These are phyloP conservation scores for Dallia pectoralis DNA, from an alignment of 2,797 vertebrate species.

Conservation along the genomic window DNA sequence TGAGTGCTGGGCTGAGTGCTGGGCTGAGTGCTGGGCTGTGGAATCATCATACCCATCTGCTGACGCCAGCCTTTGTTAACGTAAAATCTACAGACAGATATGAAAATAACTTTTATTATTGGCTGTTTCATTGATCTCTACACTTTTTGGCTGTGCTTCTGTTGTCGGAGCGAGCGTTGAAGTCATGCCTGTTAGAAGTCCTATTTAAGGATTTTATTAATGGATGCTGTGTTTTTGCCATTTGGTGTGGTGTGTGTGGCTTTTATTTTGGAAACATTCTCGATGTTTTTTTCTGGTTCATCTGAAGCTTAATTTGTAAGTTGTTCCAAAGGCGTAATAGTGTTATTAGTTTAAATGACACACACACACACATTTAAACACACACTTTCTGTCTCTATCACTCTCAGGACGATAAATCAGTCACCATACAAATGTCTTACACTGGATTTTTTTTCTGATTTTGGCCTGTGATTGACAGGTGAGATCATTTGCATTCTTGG, in stretches of 20 bases:
- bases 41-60: too few species aligned
- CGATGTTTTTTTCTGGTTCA: conserved; percentile 30
- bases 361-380: neutral
- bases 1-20: neutral
- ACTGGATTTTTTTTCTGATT: conserved; percentile 43
- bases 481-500: conserved; percentile 56
- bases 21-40: neutral
- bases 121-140: conserved; percentile 45
- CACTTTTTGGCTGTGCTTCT: conserved; percentile 50
- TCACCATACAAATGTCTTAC: conserved; percentile 26
- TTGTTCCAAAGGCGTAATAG: conserved; percentile 54
- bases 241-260: conserved; percentile 8
- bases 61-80: conserved; percentile 35
- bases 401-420: conserved; percentile 64
- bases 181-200: conserved; percentile 24
- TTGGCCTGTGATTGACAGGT: conserved; percentile 35
- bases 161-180: conserved; percentile 27
- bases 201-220: conserved; percentile 45
- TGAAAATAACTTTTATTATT: conserved; percentile 22
- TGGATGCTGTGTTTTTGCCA: conserved; percentile 18
- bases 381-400: neutral
- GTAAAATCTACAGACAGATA: conserved; percentile 36
- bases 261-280: conserved; percentile 27
- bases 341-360: conserved; percentile 35
- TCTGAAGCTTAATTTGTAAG: conserved; percentile 43